These are phyloP conservation scores for Psylliodes chrysocephalus DNA, from an alignment of 2,888 invertebrate species.

Conservation along the genomic window DNA sequence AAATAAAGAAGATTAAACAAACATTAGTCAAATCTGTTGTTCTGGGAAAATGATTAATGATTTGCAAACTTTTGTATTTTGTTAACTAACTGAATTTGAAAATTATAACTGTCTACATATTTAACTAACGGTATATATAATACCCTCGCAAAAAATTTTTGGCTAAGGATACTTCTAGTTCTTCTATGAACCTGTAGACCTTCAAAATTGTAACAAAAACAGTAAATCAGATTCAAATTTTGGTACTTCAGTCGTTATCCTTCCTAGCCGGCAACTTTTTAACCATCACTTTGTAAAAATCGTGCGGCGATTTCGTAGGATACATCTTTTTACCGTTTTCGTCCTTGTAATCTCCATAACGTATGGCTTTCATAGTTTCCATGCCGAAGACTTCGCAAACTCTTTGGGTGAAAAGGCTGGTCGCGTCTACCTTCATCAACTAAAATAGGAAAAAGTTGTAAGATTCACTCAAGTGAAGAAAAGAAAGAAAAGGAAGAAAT, in stretches of 20 bases:
- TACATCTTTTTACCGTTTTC: constrained; percentile 71
- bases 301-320: constrained; percentile 75
- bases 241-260: constrained; percentile 34
- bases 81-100: no score
- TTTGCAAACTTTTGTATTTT: no score
- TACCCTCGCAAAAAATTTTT: no score
- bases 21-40: no score
- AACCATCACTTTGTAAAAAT: constrained; percentile 76
- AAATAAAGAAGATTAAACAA: no score
- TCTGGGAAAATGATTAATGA: no score
- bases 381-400: constrained; percentile 77
- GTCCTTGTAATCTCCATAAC: constrained; percentile 77
- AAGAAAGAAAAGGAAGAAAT: no score
- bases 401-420: constrained; percentile 82
- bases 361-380: constrained; percentile 71
- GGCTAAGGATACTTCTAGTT: no score
- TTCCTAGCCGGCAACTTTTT: constrained; percentile 44
- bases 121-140: no score
- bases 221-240: neutral
- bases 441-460: constrained; percentile 62
- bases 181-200: neutral
- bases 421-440: constrained; percentile 84
- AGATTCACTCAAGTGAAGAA: no score
- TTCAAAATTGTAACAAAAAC: constrained; percentile 4
- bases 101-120: no score